Evolutionary conservation across 2,888 invertebrate species (phyloP).

Genomic region (Steinernema hermaphroditum): DNA sequence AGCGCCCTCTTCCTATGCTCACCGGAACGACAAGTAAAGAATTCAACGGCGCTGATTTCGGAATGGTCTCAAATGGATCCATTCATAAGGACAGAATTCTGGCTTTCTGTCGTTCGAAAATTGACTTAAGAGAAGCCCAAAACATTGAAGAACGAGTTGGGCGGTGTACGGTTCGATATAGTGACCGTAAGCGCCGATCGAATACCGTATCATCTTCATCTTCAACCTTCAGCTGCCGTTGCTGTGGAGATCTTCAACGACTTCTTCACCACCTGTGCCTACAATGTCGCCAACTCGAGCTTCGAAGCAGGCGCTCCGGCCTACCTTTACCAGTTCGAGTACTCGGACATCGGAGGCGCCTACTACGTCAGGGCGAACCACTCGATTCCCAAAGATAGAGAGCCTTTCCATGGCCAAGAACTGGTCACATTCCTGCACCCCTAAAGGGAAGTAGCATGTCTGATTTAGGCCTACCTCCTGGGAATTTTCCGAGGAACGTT

Average conservation of each 20-base stretch:
- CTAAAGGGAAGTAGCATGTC: background rate
- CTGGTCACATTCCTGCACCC: constrained; percentile 3
- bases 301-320: background rate
- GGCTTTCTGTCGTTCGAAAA: background rate
- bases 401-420: constrained; percentile 32
- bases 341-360: constrained; percentile 29
- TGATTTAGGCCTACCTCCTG: background rate
- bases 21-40: background rate
- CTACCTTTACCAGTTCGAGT: constrained; percentile 32
- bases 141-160: background rate
- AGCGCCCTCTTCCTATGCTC: background rate
- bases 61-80: background rate
- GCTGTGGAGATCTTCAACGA: constrained; percentile 24
- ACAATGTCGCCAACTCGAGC: background rate
- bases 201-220: background rate
- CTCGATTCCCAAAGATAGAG: background rate
- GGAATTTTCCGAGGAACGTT: background rate
- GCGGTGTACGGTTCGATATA: background rate
- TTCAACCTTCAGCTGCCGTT: constrained; percentile 5
- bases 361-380: constrained; percentile 1
- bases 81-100: background rate
- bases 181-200: background rate
- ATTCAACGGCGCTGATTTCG: background rate
- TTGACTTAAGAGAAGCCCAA: background rate
- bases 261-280: constrained; percentile 9